Base-by-base conservation (phyloP, 2,113 vertebrate species). In the Struthidea cinerea region DNA sequence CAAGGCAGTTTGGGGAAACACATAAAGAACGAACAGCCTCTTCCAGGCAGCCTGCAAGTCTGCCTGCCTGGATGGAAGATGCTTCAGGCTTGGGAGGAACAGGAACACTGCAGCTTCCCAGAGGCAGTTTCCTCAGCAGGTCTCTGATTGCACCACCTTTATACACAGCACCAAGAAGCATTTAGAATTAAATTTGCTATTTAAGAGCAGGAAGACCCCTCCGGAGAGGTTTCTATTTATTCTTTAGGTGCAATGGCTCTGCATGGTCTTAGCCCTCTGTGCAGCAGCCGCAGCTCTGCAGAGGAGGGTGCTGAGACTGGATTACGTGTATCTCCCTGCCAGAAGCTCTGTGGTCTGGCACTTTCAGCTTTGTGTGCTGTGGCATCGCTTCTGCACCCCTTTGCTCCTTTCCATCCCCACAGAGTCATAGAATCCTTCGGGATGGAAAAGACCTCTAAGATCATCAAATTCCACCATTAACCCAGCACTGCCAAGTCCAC, bases 291-390 rank as follows among this genome's bases (percentile, higher is more conserved):
- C 60, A 1, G 6, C 39, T 85, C 47, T 8, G 15, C 3, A 1
- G 49, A 71, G 39, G 21, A 44, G 1, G 1, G 11, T 55, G 42
- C 57, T 30, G 74, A 39, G 26, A 8, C 60, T 37, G 39, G 60
- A 35, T 39, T 46, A 30, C 0, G 0, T 21, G 44, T 23, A 19
- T 57, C 67, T 85, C 56, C 21, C 42, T 27, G 6, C 41, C 3
- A 7, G 73, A 55, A 70, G 22, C 52, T 46, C 74, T 67, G 42
- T 2, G 4, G 47, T 63, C 42, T 70, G 64, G 37, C 75, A 85
- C 11, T 1, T 37, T n/a, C 11, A 47, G 41, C 19, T 73, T 80
- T 33, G 71, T 12, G 2, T 56, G 24, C 59, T 2, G 2, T 21
- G 57, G 32, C 41, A 57, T 21, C 0, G 1, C 41, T 86, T 39